A percentile compares a stretch with the other conserved stretches of the same genome.
phyloP scores from a whole-genome alignment of 53 echinoderm and acorn worm species.

The Echinometra lucunter region DNA sequence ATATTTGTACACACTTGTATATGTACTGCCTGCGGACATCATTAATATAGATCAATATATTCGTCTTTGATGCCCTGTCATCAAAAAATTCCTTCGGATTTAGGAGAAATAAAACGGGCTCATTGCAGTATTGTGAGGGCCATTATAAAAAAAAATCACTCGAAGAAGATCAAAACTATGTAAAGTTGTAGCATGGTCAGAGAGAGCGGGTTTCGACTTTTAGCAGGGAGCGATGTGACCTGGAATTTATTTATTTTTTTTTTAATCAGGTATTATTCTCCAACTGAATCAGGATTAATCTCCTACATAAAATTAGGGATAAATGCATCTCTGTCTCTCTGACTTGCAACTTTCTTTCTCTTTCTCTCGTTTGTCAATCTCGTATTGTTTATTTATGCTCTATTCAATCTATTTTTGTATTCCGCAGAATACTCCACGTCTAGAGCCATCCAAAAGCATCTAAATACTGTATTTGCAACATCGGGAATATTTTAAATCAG shows the following conservation, averaged over 20 bases:
- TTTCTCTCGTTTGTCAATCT: not conserved
- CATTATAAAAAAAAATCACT: not conserved
- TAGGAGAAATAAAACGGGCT: not conserved
- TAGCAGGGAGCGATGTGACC: not conserved
- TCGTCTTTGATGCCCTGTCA: constrained; percentile 16
- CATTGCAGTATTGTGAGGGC: not conserved
- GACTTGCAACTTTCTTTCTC: not conserved
- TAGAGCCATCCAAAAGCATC: not conserved
- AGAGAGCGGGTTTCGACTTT: not conserved
- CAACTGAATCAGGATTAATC: not conserved
- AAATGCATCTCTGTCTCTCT: not conserved
- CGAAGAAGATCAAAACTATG: not conserved
- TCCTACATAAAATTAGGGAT: not conserved
- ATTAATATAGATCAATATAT: constrained; percentile 15
- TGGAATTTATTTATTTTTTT: not conserved
- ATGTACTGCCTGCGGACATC: constrained; percentile 33
- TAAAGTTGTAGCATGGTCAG: not conserved
- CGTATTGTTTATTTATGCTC: not conserved
- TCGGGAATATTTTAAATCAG: no score
- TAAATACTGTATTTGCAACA: no score
- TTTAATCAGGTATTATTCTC: not conserved
- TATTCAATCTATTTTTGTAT: not conserved
- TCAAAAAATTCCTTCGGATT: constrained; percentile 25
- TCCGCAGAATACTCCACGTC: not conserved
- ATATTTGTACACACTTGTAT: constrained; percentile 2